Evolutionary conservation across 2,113 vertebrate genomes (phyloP).

Genomic region (Microcebus griseorufus): DNA sequence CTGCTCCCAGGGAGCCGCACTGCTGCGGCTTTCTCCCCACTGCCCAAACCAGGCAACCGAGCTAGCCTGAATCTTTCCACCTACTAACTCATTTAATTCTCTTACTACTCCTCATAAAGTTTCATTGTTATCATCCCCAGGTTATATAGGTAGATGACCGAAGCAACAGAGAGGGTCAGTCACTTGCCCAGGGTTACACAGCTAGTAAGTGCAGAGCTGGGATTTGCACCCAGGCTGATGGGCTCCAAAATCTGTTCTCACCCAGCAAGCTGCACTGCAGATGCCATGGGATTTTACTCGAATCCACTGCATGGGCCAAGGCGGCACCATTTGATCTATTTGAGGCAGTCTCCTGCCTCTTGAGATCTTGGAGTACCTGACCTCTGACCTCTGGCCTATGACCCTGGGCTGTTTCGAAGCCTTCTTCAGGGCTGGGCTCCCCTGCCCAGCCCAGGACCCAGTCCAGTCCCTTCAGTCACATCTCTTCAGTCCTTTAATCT

Average conservation of each 20-base stretch:
- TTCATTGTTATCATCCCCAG: background rate
- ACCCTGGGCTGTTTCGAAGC: background rate
- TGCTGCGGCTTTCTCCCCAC: background rate
- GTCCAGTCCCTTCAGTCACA: background rate
- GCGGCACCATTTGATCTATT: rapidly evolving
- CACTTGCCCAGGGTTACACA: background rate
- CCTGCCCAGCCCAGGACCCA: rapidly evolving
- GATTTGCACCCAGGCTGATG: background rate
- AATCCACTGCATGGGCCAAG: background rate
- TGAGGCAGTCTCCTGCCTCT: background rate
- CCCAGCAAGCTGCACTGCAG: background rate
- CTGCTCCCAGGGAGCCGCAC: background rate
- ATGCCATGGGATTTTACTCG: background rate
- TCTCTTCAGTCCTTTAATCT: background rate
- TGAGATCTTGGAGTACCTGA: background rate
- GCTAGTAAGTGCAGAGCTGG: background rate
- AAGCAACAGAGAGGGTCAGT: background rate
- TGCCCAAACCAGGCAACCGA: background rate
- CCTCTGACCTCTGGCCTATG: background rate
- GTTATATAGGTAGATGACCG: background rate
- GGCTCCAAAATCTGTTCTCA: background rate
- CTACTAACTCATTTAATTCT: background rate
- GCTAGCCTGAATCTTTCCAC: background rate
- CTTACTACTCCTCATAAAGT: background rate
- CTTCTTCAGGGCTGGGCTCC: background rate